Evolutionary conservation across 2,888 invertebrate genomes (phyloP).

Genomic region (Seira sanloemensis): DNA sequence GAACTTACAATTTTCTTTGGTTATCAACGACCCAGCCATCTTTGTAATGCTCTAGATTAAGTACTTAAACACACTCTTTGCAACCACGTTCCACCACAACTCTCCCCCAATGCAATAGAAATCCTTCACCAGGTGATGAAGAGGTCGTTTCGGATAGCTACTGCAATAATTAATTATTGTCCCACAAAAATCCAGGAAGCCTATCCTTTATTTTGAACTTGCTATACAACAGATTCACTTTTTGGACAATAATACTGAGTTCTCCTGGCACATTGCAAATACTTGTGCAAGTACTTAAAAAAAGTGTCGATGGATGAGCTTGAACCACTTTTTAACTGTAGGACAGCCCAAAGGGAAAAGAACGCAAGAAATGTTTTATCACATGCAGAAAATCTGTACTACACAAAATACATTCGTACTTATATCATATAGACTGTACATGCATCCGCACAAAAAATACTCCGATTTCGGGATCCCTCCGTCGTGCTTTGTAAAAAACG

Average conservation of each 20-base stretch:
- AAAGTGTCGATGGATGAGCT: not conserved
- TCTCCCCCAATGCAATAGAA: not conserved
- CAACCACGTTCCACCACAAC: conserved; percentile 14
- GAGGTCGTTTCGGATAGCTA: conserved; percentile 25
- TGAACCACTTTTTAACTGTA: conserved; percentile 54
- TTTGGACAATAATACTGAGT: conserved; percentile 32
- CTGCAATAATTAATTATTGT: conserved; percentile 30
- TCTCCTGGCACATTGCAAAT: conserved; percentile 38
- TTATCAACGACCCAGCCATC: conserved; percentile 52
- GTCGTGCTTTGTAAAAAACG: not conserved
- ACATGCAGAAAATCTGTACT: conserved; percentile 55
- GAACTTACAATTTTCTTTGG: conserved; percentile 64
- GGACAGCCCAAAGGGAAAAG: conserved; percentile 50
- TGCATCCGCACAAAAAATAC: conserved; percentile 3
- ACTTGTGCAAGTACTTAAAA: conserved; percentile 1
- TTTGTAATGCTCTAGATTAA: conserved; percentile 19
- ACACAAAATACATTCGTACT: not conserved
- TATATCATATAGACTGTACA: not conserved
- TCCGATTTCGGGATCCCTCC: conserved; percentile 35
- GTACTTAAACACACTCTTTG: conserved; percentile 18
- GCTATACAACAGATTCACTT: conserved; percentile 38
- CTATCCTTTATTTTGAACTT: conserved; percentile 1
- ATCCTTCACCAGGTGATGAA: conserved; percentile 46
- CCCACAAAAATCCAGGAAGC: conserved; percentile 12
- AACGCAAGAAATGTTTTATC: conserved; percentile 37